phyloP scores from a whole-genome alignment of 2,797 vertebrate genomes.

The Crenuchus spilurus region DNA sequence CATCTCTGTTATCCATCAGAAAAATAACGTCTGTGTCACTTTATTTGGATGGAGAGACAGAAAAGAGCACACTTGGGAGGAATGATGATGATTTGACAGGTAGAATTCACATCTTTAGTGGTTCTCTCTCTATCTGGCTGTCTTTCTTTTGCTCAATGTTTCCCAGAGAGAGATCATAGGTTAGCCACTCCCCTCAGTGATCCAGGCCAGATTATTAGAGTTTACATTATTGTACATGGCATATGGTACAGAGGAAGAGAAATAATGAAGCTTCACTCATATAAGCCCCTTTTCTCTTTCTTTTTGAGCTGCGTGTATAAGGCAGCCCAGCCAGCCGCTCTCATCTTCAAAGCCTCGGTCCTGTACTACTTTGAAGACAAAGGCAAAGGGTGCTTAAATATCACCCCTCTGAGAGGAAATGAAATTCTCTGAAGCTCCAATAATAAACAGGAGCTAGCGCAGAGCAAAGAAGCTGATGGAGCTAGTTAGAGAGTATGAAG shows the following conservation, averaged over 20 bases:
- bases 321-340: conserved; percentile 34
- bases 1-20: conserved; percentile 72
- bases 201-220: conserved; percentile 53
- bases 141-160: neutral
- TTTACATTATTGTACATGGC: conserved; percentile 54
- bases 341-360: conserved; percentile 64
- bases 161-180: conserved; percentile 34
- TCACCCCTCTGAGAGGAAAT: conserved; percentile 60
- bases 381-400: conserved; percentile 71
- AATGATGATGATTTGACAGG: neutral
- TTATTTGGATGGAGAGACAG: conserved; percentile 45
- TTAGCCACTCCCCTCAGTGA: conserved; percentile 35
- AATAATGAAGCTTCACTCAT: conserved; percentile 55
- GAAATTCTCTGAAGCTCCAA: conserved; percentile 53
- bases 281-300: conserved; percentile 19
- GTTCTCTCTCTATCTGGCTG: neutral
- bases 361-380: conserved; percentile 63
- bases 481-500: conserved; percentile 33
- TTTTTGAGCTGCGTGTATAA: conserved; percentile 29
- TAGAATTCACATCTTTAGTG: neutral
- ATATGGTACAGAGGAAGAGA: conserved; percentile 42
- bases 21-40: conserved; percentile 53
- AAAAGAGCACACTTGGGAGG: neutral
- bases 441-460: conserved; percentile 49
- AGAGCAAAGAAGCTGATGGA: conserved; percentile 34